Percentiles rank a stretch among this genome's conserved stretches.
Evolutionary conservation across 1,140 invertebrate species (phyloP).

Genomic region (Agrilus planipennis): DNA sequence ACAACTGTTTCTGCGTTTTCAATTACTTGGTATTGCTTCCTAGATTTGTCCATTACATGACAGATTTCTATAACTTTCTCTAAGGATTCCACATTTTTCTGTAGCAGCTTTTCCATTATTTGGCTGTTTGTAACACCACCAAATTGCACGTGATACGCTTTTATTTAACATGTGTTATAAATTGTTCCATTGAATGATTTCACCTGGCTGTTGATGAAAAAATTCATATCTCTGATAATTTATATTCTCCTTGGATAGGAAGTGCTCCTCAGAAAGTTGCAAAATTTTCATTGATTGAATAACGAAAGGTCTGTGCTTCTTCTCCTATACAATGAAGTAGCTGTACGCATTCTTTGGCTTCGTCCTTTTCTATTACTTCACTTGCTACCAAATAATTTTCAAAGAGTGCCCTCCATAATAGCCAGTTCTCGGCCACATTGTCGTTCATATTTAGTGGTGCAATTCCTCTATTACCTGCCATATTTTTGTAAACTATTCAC

Average conservation of each 20-base stretch:
- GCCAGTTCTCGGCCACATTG: not conserved
- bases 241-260: slow-evolving; percentile 9
- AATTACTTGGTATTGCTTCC: slow-evolving; percentile 5
- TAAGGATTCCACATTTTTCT: slow-evolving; percentile 16
- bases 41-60: slow-evolving; percentile 11
- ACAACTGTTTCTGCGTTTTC: not conserved
- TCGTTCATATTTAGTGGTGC: too few species aligned
- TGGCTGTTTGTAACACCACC: slow-evolving; percentile 12
- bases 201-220: slow-evolving; percentile 9
- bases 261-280: slow-evolving; percentile 7
- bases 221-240: slow-evolving; percentile 13
- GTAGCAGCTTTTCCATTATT: slow-evolving; percentile 18
- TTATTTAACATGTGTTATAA: slow-evolving; percentile 11
- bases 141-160: slow-evolving; percentile 10
- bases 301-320: slow-evolving; percentile 5
- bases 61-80: slow-evolving; percentile 17
- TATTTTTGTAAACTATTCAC: too few species aligned
- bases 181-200: slow-evolving; percentile 8
- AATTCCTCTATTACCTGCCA: too few species aligned
- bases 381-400: not conserved
- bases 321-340: slow-evolving; percentile 9
- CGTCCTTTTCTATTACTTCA: not conserved
- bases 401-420: not conserved
- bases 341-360: slow-evolving; percentile 4
- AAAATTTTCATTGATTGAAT: slow-evolving; percentile 9